These are phyloP conservation scores for Orthonevra nobilis DNA, from an alignment of 2,888 invertebrate species.

Conservation along the genomic window DNA sequence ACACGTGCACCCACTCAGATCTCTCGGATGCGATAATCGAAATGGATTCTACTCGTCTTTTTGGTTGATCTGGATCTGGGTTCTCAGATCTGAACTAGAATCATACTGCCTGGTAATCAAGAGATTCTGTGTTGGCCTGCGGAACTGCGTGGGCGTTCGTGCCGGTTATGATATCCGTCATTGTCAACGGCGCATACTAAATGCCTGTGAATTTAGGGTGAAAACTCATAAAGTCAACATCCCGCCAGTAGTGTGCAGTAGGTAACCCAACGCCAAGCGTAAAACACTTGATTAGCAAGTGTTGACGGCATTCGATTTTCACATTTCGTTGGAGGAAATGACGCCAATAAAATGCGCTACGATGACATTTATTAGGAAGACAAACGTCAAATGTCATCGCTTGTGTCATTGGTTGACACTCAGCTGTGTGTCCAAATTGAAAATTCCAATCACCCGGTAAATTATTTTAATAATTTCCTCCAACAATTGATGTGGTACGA, in stretches of 20 bases:
- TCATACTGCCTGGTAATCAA: conserved; percentile 30
- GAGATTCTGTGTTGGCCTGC: conserved; percentile 8
- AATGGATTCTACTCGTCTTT: conserved; percentile 29
- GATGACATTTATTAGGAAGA: conserved; percentile 64
- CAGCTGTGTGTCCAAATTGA: conserved; percentile 29
- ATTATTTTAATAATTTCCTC: conserved; percentile 50
- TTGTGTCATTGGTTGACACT: conserved; percentile 31
- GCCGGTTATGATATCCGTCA: conserved; percentile 54
- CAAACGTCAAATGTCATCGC: conserved; percentile 54
- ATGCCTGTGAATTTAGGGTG: conserved; percentile 28
- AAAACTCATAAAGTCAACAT: conserved; percentile 65
- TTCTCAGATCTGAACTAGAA: conserved; percentile 5
- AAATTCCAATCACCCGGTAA: conserved; percentile 61
- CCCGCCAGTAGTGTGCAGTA: conserved; percentile 13
- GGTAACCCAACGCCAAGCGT: conserved; percentile 12
- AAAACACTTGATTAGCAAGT: conserved; percentile 30
- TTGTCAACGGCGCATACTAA: conserved; percentile 48
- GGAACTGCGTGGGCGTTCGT: conserved; percentile 34
- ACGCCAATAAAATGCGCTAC: conserved; percentile 52
- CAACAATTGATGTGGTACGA: conserved; percentile 20
- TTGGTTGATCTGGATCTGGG: neutral
- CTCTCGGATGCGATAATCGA: conserved; percentile 34
- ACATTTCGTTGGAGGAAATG: conserved; percentile 48
- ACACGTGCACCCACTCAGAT: conserved; percentile 65
- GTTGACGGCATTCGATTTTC: conserved; percentile 7